A percentile compares a stretch with the other conserved stretches of the same genome.
Conservation (phyloP, 1,140 invertebrate genomes). For the Trachymyrmex cornetzi region DNA sequence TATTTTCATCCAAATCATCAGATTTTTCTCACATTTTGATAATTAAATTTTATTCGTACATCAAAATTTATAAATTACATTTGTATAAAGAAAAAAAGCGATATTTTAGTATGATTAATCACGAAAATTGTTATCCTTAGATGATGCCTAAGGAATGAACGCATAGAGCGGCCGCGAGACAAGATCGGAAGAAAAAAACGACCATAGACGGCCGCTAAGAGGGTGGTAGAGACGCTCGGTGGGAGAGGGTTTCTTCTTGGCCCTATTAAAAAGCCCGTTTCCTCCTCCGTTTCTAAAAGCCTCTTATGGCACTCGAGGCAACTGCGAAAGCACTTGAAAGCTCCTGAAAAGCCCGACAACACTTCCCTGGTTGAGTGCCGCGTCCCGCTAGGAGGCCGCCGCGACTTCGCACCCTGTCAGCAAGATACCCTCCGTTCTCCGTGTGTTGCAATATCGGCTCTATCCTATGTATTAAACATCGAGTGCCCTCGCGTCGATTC, state of each 20-base stretch:
- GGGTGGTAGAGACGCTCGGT: slow-evolving; percentile 46
- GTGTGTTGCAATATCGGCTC: slow-evolving; percentile 78
- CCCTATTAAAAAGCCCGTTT: slow-evolving; percentile 87
- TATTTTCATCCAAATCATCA: neutral
- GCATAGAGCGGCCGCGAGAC: slow-evolving; percentile 45
- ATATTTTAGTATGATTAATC: neutral
- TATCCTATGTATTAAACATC: slow-evolving; percentile 81
- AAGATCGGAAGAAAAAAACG: slow-evolving; percentile 68
- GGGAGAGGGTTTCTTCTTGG: slow-evolving; percentile 80
- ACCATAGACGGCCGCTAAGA: slow-evolving; percentile 44
- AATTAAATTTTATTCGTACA: neutral
- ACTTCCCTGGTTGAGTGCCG: slow-evolving; percentile 86
- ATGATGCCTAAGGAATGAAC: slow-evolving; percentile 35
- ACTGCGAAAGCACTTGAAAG: slow-evolving; percentile 87
- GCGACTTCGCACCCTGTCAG: slow-evolving; percentile 84
- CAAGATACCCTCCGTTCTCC: slow-evolving; percentile 76
- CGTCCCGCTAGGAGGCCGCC: slow-evolving; percentile 81
- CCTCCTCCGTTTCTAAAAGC: slow-evolving; percentile 87
- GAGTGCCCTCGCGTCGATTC: slow-evolving; percentile 44
- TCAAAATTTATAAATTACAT: neutral
- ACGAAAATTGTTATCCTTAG: neutral
- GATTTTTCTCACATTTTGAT: neutral
- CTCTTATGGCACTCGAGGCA: slow-evolving; percentile 87
- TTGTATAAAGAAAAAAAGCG: neutral
- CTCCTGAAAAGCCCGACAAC: slow-evolving; percentile 87